phyloP scores from a whole-genome alignment of 2,113 vertebrate genomes.

The Cephalopterus ornatus region DNA sequence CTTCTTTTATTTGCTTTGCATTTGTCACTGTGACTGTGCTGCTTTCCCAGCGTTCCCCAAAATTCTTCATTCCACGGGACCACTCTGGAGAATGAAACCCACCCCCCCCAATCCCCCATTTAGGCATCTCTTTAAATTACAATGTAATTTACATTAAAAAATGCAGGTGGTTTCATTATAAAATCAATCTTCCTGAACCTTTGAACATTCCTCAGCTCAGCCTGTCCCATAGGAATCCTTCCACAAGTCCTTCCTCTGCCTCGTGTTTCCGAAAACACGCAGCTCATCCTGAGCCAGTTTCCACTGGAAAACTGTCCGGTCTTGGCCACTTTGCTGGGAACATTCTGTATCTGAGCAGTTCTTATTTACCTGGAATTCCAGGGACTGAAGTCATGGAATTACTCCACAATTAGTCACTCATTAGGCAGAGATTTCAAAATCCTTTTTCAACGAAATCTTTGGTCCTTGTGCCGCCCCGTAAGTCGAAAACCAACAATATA shows the following conservation, averaged over 20 bases:
- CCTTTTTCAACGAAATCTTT: not conserved
- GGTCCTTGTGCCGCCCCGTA: rapidly evolving
- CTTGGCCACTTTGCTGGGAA: constrained; percentile 36
- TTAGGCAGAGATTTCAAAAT: constrained; percentile 1
- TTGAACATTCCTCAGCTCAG: not conserved
- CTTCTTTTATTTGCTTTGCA: rapidly evolving
- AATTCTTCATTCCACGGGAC: rapidly evolving
- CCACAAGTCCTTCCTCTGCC: not conserved
- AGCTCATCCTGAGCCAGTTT: not conserved
- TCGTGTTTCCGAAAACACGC: not conserved
- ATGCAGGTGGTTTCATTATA: not conserved
- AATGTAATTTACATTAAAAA: not conserved
- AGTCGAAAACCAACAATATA: not conserved
- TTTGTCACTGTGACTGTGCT: not conserved
- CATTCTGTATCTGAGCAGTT: constrained; percentile 39
- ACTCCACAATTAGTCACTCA: not conserved
- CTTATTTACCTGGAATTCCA: constrained; percentile 44
- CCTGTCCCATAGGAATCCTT: not conserved
- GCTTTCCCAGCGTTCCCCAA: not conserved
- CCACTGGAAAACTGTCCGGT: not conserved
- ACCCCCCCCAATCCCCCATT: rapidly evolving
- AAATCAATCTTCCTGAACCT: not conserved
- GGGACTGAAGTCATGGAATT: not conserved
- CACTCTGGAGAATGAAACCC: not conserved
- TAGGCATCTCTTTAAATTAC: no score